Conservation (phyloP, 92 coral and sea anemone species). For the Porites evermanni region DNA sequence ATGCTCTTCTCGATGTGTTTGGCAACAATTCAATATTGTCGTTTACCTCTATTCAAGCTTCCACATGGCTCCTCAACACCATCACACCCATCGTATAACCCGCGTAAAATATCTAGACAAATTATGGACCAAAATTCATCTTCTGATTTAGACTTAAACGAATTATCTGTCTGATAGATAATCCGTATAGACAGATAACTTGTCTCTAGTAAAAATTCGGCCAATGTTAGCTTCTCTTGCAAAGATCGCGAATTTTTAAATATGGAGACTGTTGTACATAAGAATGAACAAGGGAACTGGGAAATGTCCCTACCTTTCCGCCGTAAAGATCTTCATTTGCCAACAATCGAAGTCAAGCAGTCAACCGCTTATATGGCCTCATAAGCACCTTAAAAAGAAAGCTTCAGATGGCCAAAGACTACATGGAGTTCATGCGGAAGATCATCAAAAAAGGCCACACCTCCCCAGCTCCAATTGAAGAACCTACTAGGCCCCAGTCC, state of each 20-base stretch:
- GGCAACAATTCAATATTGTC: too few species aligned
- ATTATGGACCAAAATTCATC: too few species aligned
- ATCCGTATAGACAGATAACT: too few species aligned
- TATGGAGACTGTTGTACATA: slow-evolving; percentile 40
- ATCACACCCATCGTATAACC: too few species aligned
- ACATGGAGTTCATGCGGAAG: slow-evolving; percentile 53
- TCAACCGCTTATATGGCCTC: slow-evolving; percentile 45
- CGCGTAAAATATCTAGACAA: too few species aligned
- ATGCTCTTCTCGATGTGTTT: too few species aligned
- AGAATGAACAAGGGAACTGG: slow-evolving; percentile 51
- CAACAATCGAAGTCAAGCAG: slow-evolving; percentile 58
- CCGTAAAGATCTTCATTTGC: slow-evolving; percentile 25
- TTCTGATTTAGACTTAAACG: too few species aligned
- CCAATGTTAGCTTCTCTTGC: slow-evolving; percentile 35
- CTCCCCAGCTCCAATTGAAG: slow-evolving; percentile 36
- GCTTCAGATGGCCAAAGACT: slow-evolving; percentile 65
- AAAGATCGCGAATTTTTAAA: slow-evolving; percentile 55
- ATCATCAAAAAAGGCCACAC: slow-evolving; percentile 48
- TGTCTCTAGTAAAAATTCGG: too few species aligned
- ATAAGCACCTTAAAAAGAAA: slow-evolving; percentile 36
- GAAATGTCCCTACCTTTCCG: slow-evolving; percentile 66
- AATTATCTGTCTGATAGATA: too few species aligned
- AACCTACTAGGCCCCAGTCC: neutral
- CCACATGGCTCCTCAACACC: too few species aligned
- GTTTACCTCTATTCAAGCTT: too few species aligned